Evolutionary conservation across 2,888 invertebrate species (phyloP).

Genomic region (Odontomyia ornata): DNA sequence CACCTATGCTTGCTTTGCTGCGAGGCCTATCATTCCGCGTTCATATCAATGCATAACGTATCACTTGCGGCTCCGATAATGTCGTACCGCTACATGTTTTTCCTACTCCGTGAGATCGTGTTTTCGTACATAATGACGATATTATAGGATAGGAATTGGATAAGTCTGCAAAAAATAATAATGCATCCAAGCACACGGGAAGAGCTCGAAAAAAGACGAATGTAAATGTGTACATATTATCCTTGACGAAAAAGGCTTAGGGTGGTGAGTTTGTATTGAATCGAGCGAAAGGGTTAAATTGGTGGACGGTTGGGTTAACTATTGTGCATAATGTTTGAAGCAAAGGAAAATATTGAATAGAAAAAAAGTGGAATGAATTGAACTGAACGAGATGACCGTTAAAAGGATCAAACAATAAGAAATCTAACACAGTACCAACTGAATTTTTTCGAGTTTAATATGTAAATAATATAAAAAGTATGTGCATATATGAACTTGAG

Average conservation of each 20-base stretch:
- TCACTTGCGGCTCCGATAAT: slow-evolving; percentile 9
- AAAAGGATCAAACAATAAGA: background rate
- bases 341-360: background rate
- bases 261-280: too few relatives aligned
- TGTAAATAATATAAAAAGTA: too few relatives aligned
- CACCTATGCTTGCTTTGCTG: slow-evolving; percentile 27
- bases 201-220: slow-evolving; percentile 17
- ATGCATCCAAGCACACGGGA: background rate
- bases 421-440: too few relatives aligned
- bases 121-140: slow-evolving; percentile 40
- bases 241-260: background rate
- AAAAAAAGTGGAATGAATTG: background rate
- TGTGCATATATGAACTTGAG: too few relatives aligned
- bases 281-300: slow-evolving; percentile 1
- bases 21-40: background rate
- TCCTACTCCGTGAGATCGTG: slow-evolving; percentile 8
- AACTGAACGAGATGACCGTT: slow-evolving; percentile 20
- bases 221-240: slow-evolving; percentile 7
- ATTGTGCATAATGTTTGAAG: background rate
- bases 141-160: slow-evolving; percentile 28
- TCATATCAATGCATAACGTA: slow-evolving; percentile 3
- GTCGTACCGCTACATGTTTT: slow-evolving; percentile 31
- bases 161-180: slow-evolving; percentile 9
- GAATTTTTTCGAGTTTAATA: too few relatives aligned
- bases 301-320: background rate